Base-by-base conservation (phyloP, 1,140 invertebrate genomes). In the Tachypleus tridentatus region DNA sequence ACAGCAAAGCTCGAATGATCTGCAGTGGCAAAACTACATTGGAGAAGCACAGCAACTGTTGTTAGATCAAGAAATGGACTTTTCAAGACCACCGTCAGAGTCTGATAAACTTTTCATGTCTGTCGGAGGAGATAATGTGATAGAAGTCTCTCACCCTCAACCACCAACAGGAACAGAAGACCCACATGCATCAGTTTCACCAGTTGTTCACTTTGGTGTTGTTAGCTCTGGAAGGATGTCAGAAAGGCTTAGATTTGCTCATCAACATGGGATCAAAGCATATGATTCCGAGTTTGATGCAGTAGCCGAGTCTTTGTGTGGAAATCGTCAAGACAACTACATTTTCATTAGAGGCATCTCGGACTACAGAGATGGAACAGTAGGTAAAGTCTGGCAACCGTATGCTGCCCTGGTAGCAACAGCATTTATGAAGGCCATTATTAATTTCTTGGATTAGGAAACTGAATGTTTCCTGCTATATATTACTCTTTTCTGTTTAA, bases 221-320 rank as follows among this genome's bases (percentile, higher is more conserved):
- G 84, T 97, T 59, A 94, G 88, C 5, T 88, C 91, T 3, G 91
- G 91, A 0, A 68, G 73, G 52, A 60, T 66, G 9, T 81, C 85
- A 64, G 73, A 87, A 8, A 78, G 88, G 59, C 87, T 90, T 69
- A 82, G 87, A 67, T 90, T 92, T 70, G 84, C 88, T 0, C 77
- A 82, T 4, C 69, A 77, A 60, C 84, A 86, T 69, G 86, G 87
- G 4, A 85, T 93, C 4, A 78, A 88, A 3, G 92, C 92, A 0
- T 96, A 92, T 76, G 96, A 98, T 78, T 87, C 87, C 65, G 96
- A 98, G 76, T 94, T 97, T 77, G 95, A 98, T 77, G 89, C 94
- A 10, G 94, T 97, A 1, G 83, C 94, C n/a, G 91, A 94, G 76
- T 92, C 89, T 67, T 85, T 99, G 70, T 84, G 91, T 61, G 97